Evolutionary conservation across 2,113 vertebrate genomes (phyloP), one percentile per base, ranked within the genome.

Genomic region (Oryctolagus cuniculus): DNA sequence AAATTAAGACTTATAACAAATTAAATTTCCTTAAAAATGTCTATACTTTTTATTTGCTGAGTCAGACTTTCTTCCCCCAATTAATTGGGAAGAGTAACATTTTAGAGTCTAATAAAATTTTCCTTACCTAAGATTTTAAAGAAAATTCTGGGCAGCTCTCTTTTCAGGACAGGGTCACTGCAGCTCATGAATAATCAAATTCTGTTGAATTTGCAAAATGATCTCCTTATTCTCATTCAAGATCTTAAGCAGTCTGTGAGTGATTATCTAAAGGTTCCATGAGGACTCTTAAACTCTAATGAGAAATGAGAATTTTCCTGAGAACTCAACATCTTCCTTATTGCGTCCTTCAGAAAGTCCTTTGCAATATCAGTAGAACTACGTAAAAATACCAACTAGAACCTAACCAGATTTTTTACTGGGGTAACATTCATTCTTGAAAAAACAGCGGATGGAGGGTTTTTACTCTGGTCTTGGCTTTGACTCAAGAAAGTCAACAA

Each of bases 161-260:
- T 49, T 73, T 51, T 75, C 55, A 87, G 63, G 82, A 90, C 25
- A 82, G 69, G 61, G 24, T 75, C 87, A 73, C n/a, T 87, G 13
- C 75, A 75, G 51, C 36, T 67, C 22, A 67, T 27, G 19, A 61
- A 81, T 81, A 87, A 95, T 90, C 82, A 90, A 80, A 95, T 90
- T 93, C 82, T 87, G 69, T 89, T 84, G 85, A 90, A 87, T 82
- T 87, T 93, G 82, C 51, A 70, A 81, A 93, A 69, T 90, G 49
- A 86, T 95, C 51, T 89, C 36, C 67, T 95, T 87, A 87, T 73
- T n/a, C 51, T 77, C 75, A 81, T 77, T 90, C 51, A 87, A 49
- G 21, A 90, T 70, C 6, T 81, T 87, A 70, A 86, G 64, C 36
- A 75, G 61, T 58, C 24, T 75, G 36, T 86, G 21, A 81, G 69